A percentile compares a stretch with the other conserved stretches of the same genome.
phyloP scores from a whole-genome alignment of 2,888 invertebrate species.

The Coelinius sp. region DNA sequence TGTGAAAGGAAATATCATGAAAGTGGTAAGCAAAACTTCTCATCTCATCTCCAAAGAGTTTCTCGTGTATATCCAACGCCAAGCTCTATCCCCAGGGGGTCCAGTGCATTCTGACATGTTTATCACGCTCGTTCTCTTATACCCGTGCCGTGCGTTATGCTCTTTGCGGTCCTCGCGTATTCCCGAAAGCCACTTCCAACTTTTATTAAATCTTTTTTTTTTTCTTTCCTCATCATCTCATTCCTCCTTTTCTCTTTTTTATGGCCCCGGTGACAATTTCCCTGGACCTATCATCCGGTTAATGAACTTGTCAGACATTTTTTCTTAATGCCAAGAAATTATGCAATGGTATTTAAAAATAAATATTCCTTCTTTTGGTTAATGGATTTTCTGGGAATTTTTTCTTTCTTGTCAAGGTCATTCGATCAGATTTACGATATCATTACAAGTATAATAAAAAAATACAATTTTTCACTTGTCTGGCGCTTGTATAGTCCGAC shows the following conservation, averaged over 20 bases:
- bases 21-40: slow-evolving; percentile 28
- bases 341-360: slow-evolving; percentile 16
- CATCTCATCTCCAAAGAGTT: slow-evolving; percentile 53
- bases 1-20: slow-evolving; percentile 5
- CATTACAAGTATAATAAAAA: background rate
- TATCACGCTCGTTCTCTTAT: slow-evolving; percentile 66
- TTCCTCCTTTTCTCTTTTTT: slow-evolving; percentile 16
- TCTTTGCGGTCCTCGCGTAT: slow-evolving; percentile 50
- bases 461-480: slow-evolving; percentile 38
- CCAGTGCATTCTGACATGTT: slow-evolving; percentile 66
- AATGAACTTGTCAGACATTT: slow-evolving; percentile 33
- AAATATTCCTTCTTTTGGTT: background rate
- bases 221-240: slow-evolving; percentile 21
- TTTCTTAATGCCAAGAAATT: slow-evolving; percentile 15
- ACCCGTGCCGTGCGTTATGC: slow-evolving; percentile 62
- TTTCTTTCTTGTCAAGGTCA: slow-evolving; percentile 34
- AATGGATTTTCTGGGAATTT: slow-evolving; percentile 20
- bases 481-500: slow-evolving; percentile 43
- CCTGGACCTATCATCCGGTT: slow-evolving; percentile 24
- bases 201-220: slow-evolving; percentile 6
- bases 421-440: slow-evolving; percentile 27
- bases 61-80: slow-evolving; percentile 59
- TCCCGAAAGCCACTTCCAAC: slow-evolving; percentile 20
- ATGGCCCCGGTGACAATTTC: slow-evolving; percentile 30
- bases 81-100: slow-evolving; percentile 63